A percentile compares a stretch with the other conserved stretches of the same genome.
These are phyloP conservation scores for Perognathus longimembris DNA, from an alignment of 2,113 vertebrate species.

Conservation along the genomic window DNA sequence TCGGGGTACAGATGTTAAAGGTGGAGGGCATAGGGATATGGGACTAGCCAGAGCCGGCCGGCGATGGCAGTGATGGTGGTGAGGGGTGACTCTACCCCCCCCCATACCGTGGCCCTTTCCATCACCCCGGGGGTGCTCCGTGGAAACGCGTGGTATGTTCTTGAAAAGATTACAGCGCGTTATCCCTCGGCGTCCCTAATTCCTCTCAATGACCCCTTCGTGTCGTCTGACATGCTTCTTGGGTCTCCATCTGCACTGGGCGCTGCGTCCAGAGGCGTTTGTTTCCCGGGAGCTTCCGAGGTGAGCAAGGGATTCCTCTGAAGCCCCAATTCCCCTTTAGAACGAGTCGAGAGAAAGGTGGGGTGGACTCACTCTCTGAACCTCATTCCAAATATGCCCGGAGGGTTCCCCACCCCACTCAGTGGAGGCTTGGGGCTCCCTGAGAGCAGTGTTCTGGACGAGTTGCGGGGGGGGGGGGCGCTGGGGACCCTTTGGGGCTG, in stretches of 20 bases:
- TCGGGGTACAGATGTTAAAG: too few relatives aligned
- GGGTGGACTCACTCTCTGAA: background rate
- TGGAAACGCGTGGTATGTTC: background rate
- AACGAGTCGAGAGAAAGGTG: rapidly evolving
- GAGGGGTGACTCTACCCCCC: background rate
- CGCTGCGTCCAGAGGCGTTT: background rate
- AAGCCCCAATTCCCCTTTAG: background rate
- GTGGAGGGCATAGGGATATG: background rate
- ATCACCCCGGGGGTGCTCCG: background rate
- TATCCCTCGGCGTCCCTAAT: background rate
- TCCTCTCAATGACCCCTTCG: background rate
- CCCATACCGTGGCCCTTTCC: background rate
- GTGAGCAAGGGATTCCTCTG: rapidly evolving
- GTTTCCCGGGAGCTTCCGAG: background rate
- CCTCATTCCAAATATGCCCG: background rate
- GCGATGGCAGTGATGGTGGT: background rate
- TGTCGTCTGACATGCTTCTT: rapidly evolving
- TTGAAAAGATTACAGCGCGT: background rate
- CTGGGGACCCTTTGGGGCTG: background rate
- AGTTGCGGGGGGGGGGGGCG: too few relatives aligned
- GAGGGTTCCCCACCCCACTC: too few relatives aligned
- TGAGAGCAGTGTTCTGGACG: too few relatives aligned
- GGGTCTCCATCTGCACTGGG: rapidly evolving
- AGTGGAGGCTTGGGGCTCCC: too few relatives aligned
- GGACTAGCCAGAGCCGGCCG: background rate